phyloP scores from a whole-genome alignment of 2,888 invertebrate genomes.

The Ochlodes sylvanus region DNA sequence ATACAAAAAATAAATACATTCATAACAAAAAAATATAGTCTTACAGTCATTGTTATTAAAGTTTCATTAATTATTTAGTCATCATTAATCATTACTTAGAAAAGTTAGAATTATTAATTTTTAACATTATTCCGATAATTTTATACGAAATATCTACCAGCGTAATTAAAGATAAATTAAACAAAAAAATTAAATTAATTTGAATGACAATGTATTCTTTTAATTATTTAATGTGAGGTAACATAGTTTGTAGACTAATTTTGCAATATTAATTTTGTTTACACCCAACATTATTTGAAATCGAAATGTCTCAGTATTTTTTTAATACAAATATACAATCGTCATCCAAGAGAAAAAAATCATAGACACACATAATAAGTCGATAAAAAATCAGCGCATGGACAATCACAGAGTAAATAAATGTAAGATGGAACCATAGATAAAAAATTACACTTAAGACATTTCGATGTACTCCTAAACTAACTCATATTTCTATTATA shows the following conservation, averaged over 20 bases:
- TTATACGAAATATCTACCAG: not conserved
- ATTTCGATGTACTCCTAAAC: slow-evolving; percentile 31
- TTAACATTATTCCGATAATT: slow-evolving; percentile 11
- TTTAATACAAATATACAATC: too few species aligned
- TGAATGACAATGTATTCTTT: not conserved
- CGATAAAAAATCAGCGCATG: too few species aligned
- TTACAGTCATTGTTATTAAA: slow-evolving; percentile 7
- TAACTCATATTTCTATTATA: slow-evolving; percentile 12
- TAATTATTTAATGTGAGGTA: too few species aligned
- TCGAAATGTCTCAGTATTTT: too few species aligned
- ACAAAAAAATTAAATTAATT: not conserved
- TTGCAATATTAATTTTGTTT: too few species aligned
- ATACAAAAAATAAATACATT: not conserved
- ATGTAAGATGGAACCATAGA: too few species aligned
- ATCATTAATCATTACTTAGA: not conserved
- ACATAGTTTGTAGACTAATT: too few species aligned
- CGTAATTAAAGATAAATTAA: not conserved
- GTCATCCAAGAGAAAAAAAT: too few species aligned
- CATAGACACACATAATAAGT: too few species aligned
- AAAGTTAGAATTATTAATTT: slow-evolving; percentile 13
- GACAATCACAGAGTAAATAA: too few species aligned
- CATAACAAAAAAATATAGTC: not conserved
- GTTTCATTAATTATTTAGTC: slow-evolving; percentile 18
- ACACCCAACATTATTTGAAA: too few species aligned
- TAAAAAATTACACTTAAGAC: slow-evolving; percentile 6